These are phyloP conservation scores for Leptopilina drosophilae DNA, from an alignment of 2,888 invertebrate genomes.

Conservation along the genomic window DNA sequence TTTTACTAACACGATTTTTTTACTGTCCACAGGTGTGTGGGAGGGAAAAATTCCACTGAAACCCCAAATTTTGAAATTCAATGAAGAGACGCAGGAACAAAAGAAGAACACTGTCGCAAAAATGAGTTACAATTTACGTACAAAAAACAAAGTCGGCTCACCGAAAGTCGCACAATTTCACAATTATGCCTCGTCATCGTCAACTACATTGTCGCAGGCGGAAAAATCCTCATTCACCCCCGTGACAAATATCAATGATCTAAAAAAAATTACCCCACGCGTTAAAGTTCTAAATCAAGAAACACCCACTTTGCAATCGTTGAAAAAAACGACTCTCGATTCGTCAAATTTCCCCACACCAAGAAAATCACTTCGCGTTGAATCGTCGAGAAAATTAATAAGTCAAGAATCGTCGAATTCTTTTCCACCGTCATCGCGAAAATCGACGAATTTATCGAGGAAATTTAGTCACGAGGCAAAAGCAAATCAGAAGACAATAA, in stretches of 20 bases:
- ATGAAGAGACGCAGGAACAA: constrained; percentile 6
- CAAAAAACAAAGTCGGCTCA: background rate
- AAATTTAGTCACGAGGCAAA: no score
- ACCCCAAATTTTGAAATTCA: background rate
- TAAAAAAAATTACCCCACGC: constrained; percentile 71
- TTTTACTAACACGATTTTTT: no score
- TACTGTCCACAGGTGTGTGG: no score
- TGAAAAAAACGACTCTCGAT: constrained; percentile 53
- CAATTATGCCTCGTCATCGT: background rate
- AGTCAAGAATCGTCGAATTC: no score
- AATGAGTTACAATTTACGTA: background rate
- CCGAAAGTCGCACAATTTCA: background rate
- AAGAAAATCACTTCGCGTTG: constrained; percentile 18
- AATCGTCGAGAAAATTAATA: no score
- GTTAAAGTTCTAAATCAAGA: constrained; percentile 68
- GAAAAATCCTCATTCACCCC: constrained; percentile 37
- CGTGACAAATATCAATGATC: constrained; percentile 71
- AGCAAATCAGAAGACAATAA: no score
- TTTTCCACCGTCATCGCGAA: no score
- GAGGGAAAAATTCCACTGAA: background rate
- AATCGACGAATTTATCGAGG: no score
- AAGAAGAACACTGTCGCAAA: constrained; percentile 37
- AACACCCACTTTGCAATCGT: constrained; percentile 63
- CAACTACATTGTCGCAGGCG: background rate
- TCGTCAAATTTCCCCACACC: no score